Evolutionary conservation across 2,888 invertebrate genomes (phyloP).

Genomic region (Conchocele bisecta): DNA sequence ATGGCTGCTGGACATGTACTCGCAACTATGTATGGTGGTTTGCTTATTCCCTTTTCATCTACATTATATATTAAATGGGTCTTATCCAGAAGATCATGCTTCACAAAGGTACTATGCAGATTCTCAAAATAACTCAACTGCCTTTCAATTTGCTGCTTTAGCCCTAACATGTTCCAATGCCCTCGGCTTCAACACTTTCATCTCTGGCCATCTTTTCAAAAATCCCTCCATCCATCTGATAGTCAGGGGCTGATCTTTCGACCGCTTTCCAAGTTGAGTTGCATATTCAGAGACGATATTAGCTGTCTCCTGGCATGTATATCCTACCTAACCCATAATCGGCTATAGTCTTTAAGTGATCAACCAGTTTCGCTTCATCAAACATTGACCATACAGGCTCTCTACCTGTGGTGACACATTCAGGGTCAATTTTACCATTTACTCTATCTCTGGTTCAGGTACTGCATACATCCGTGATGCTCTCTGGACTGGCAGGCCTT

Average conservation of each 20-base stretch:
- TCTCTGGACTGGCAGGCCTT: slow-evolving; percentile 12
- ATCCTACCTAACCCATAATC: slow-evolving; percentile 30
- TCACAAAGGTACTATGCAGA: background rate
- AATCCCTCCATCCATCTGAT: slow-evolving; percentile 26
- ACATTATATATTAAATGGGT: slow-evolving; percentile 11
- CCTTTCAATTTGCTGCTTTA: slow-evolving; percentile 11
- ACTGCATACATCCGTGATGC: slow-evolving; percentile 12
- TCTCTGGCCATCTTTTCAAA: slow-evolving; percentile 29
- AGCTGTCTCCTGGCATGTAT: slow-evolving; percentile 22
- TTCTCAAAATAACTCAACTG: slow-evolving; percentile 20
- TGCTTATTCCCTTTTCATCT: slow-evolving; percentile 13
- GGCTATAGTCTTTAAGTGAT: slow-evolving; percentile 24
- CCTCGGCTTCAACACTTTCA: slow-evolving; percentile 25
- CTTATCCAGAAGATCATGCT: background rate
- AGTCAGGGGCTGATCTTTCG: slow-evolving; percentile 2
- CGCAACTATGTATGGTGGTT: background rate
- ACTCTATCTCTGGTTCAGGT: slow-evolving; percentile 17
- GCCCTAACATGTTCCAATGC: slow-evolving; percentile 25
- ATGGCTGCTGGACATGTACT: slow-evolving; percentile 5
- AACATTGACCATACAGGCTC: slow-evolving; percentile 8
- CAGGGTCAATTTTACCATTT: slow-evolving; percentile 8
- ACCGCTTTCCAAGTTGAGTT: slow-evolving; percentile 19
- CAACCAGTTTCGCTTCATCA: slow-evolving; percentile 20
- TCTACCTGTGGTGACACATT: slow-evolving; percentile 15
- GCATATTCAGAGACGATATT: slow-evolving; percentile 29